A percentile compares a stretch with the other conserved stretches of the same genome.
Conservation (phyloP, 2,797 vertebrate species). For the Urocyon cinereoargenteus region DNA sequence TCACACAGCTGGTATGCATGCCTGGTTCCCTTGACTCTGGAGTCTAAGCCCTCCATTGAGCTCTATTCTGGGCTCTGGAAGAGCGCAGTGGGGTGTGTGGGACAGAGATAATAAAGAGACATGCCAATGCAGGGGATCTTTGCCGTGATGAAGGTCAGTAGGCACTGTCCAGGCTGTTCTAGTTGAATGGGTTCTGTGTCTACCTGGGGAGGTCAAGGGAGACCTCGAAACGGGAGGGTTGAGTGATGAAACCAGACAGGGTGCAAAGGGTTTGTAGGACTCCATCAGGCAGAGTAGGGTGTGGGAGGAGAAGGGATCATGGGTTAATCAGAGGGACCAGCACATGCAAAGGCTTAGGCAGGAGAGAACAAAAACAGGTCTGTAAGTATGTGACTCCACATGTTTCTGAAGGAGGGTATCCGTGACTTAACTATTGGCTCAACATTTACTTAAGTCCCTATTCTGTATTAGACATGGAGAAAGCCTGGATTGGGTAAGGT, state of each 20-base stretch:
- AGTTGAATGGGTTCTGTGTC: neutral
- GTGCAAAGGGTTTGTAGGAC: neutral
- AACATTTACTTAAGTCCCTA: neutral
- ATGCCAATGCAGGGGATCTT: fast-evolving
- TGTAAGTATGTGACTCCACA: neutral
- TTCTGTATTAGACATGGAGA: neutral
- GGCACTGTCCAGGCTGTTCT: neutral
- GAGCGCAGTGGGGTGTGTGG: fast-evolving
- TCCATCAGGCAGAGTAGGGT: neutral
- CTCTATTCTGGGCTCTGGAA: neutral
- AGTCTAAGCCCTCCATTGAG: neutral
- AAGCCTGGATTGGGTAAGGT: neutral
- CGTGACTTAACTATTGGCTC: neutral
- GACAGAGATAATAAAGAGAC: neutral
- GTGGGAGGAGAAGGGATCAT: fast-evolving
- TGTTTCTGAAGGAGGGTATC: neutral
- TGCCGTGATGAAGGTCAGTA: neutral
- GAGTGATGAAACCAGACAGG: fast-evolving
- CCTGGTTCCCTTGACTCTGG: neutral
- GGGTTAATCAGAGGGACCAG: neutral
- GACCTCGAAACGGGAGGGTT: neutral
- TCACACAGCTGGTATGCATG: neutral
- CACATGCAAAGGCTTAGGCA: neutral
- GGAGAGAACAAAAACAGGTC: fast-evolving
- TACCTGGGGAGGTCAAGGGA: neutral